phyloP scores from a whole-genome alignment of 2,797 vertebrate genomes.

The Sylvia borin region DNA sequence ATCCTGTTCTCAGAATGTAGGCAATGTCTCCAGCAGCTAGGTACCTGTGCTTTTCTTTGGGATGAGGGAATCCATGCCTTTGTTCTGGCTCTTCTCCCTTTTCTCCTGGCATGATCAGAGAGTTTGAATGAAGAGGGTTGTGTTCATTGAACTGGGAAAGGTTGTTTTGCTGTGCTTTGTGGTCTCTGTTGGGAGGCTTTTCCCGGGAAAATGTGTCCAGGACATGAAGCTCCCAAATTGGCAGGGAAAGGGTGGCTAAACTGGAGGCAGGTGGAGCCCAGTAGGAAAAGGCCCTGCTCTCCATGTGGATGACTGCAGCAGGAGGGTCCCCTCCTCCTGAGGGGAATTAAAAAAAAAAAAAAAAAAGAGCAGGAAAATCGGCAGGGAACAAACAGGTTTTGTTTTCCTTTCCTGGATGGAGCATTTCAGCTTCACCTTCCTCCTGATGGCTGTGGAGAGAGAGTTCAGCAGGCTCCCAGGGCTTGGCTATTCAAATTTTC shows the following conservation, averaged over 20 bases:
- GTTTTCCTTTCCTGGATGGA: constrained; percentile 7
- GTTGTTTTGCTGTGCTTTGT: fast-evolving
- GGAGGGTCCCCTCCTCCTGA: not conserved
- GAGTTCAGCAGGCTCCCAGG: constrained; percentile 5
- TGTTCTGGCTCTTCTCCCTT: not conserved
- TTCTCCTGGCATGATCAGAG: fast-evolving
- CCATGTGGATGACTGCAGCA: not conserved
- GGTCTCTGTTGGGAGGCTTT: fast-evolving
- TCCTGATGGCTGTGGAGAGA: not conserved
- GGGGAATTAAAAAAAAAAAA: not conserved
- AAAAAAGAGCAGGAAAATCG: not conserved
- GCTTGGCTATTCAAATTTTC: not conserved
- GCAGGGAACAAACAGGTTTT: not conserved
- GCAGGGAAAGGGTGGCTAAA: not conserved
- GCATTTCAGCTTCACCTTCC: constrained; percentile 22
- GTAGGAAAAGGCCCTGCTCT: not conserved
- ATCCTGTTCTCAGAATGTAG: not conserved
- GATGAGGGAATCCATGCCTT: fast-evolving
- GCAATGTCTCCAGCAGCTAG: no score
- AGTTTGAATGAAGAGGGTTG: not conserved
- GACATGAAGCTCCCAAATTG: fast-evolving
- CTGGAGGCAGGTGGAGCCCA: not conserved
- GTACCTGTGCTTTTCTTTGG: not conserved
- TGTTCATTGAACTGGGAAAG: not conserved
- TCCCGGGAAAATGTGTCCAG: not conserved